A percentile compares a stretch with the other conserved stretches of the same genome.
Conservation (phyloP, 1,140 invertebrate species). For the Papilio helenus region DNA sequence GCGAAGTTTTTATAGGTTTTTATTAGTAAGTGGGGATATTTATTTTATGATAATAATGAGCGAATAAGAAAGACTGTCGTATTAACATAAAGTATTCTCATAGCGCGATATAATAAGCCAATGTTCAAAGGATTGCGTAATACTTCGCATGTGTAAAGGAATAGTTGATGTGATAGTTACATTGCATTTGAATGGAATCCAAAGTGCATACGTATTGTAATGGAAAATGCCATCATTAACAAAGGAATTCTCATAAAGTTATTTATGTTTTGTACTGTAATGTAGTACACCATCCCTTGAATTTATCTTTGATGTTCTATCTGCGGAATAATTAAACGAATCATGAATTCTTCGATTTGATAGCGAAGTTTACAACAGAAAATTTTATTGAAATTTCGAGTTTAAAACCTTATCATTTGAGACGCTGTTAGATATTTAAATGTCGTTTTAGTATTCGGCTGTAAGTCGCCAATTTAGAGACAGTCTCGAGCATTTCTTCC, state of each 20-base stretch:
- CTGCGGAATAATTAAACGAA: no score
- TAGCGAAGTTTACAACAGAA: no score
- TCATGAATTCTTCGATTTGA: no score
- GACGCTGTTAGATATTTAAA: no score
- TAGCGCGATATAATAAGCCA: background rate
- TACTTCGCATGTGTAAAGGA: background rate
- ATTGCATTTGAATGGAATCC: background rate
- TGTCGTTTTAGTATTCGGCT: no score
- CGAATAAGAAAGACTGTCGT: background rate
- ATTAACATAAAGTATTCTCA: background rate
- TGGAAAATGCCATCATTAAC: background rate
- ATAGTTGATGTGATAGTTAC: conserved; percentile 7
- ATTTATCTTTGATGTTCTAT: background rate
- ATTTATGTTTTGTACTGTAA: background rate
- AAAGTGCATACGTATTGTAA: background rate
- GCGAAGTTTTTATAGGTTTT: background rate
- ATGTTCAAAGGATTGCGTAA: background rate
- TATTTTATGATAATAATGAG: background rate
- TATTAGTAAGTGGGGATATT: background rate
- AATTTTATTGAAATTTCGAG: no score
- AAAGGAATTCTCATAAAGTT: background rate
- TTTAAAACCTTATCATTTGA: no score
- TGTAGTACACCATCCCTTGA: background rate
- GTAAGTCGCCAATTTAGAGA: no score
- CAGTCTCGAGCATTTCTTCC: no score